These are phyloP conservation scores for Odobenus rosmarus DNA, from an alignment of 2,113 vertebrate species.

Conservation along the genomic window DNA sequence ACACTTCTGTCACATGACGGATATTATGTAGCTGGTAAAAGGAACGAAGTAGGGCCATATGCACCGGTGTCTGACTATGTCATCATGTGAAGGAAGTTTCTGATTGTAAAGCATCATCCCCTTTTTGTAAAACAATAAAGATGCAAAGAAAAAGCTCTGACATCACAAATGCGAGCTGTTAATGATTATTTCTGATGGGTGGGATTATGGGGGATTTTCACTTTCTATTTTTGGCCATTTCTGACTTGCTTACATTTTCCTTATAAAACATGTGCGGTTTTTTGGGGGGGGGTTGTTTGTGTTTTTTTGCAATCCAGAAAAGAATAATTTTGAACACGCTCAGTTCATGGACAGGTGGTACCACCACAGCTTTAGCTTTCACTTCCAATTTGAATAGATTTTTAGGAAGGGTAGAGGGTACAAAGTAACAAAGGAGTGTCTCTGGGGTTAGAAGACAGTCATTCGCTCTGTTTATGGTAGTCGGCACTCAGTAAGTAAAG, in stretches of 20 bases:
- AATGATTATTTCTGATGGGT: not conserved
- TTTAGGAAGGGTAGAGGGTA: not conserved
- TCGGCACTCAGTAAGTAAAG: not conserved
- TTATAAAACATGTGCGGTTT: not conserved
- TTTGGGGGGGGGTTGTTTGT: not conserved
- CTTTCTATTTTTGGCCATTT: conserved; percentile 33
- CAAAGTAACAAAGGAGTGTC: not conserved
- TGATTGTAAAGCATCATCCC: not conserved
- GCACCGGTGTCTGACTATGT: not conserved
- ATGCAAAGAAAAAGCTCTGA: conserved; percentile 1
- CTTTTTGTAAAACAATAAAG: not conserved
- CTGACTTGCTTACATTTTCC: conserved; percentile 25
- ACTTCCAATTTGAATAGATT: not conserved
- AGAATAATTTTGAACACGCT: not conserved
- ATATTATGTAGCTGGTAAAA: not conserved
- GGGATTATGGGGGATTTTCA: not conserved
- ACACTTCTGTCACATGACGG: not conserved
- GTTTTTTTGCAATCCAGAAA: not conserved
- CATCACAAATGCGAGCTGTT: conserved; percentile 17
- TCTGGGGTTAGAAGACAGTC: not conserved
- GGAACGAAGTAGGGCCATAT: not conserved
- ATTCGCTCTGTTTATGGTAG: not conserved
- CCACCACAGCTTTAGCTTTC: not conserved
- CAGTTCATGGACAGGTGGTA: not conserved
- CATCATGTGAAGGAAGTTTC: not conserved